Evolutionary conservation across 1,140 invertebrate species (phyloP).

Genomic region (Zaprionus tsacasi): DNA sequence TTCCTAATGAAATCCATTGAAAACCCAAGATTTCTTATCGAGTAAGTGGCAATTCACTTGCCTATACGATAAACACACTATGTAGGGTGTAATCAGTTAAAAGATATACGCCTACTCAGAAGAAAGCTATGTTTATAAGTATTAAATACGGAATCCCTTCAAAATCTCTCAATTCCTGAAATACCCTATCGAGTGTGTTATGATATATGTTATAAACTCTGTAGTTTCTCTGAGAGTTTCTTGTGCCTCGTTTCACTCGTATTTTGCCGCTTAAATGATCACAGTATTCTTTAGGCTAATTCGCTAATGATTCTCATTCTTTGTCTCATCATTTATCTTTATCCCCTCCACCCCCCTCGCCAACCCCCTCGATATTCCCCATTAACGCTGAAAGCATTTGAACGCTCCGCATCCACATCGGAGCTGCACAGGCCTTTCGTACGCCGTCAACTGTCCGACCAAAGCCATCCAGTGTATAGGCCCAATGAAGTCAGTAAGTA

Average conservation of each 20-base stretch:
- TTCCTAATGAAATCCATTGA: no score
- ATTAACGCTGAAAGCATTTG: slow-evolving; percentile 63
- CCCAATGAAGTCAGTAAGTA: slow-evolving; percentile 85
- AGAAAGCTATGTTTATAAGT: not conserved
- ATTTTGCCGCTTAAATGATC: slow-evolving; percentile 4
- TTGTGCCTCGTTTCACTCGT: slow-evolving; percentile 20
- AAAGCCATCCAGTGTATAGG: slow-evolving; percentile 69
- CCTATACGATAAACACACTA: not conserved
- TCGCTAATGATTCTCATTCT: slow-evolving; percentile 46
- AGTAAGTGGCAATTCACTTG: no score
- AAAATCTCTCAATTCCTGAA: not conserved
- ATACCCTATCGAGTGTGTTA: not conserved
- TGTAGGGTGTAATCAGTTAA: not conserved
- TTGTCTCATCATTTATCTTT: slow-evolving; percentile 30
- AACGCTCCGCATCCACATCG: slow-evolving; percentile 76
- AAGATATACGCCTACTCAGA: not conserved
- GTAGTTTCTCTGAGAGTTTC: not conserved
- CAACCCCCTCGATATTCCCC: not conserved
- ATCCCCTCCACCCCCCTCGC: not conserved
- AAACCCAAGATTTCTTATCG: no score
- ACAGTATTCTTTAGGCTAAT: slow-evolving; percentile 15
- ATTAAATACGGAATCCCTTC: not conserved
- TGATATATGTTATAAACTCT: not conserved
- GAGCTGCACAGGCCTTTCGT: slow-evolving; percentile 72
- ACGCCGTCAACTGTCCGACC: slow-evolving; percentile 64